A percentile compares a stretch with the other conserved stretches of the same genome.
phyloP scores from a whole-genome alignment of 2,113 vertebrate species.

The Candoia aspera region DNA sequence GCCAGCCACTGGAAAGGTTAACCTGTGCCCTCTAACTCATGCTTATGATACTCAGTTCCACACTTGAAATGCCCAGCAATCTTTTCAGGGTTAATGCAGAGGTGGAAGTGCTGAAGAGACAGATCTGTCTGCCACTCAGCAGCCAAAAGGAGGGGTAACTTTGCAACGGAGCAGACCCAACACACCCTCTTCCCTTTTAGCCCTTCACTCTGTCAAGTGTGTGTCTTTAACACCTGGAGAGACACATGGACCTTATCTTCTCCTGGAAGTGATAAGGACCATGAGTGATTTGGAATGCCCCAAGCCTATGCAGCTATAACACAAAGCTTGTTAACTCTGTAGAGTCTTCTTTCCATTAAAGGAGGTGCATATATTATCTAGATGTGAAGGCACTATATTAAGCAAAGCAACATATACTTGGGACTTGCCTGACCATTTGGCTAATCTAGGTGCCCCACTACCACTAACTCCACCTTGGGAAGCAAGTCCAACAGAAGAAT shows the following conservation, averaged over 20 bases:
- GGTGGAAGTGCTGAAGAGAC: not conserved
- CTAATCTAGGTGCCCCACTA: not conserved
- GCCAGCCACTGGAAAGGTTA: not conserved
- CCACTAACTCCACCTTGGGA: not conserved
- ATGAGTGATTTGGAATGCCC: not conserved
- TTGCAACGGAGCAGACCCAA: not conserved
- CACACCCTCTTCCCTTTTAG: not conserved
- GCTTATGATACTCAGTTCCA: not conserved
- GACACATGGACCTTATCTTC: not conserved
- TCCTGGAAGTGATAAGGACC: not conserved
- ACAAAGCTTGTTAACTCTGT: not conserved
- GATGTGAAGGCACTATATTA: not conserved
- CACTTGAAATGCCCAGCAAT: not conserved
- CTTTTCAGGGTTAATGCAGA: constrained; percentile 3
- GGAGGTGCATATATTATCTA: not conserved
- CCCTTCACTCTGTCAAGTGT: constrained; percentile 11
- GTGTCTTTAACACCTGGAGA: not conserved
- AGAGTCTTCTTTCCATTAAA: not conserved
- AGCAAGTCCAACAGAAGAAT: not conserved
- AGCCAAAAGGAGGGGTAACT: not conserved
- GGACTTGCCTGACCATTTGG: not conserved
- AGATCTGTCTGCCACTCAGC: not conserved
- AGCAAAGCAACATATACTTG: not conserved
- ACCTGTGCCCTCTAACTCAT: not conserved
- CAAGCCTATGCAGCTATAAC: not conserved